Evolutionary conservation across 2,797 vertebrate genomes (phyloP).

Genomic region (Enteromius paludinosus): DNA sequence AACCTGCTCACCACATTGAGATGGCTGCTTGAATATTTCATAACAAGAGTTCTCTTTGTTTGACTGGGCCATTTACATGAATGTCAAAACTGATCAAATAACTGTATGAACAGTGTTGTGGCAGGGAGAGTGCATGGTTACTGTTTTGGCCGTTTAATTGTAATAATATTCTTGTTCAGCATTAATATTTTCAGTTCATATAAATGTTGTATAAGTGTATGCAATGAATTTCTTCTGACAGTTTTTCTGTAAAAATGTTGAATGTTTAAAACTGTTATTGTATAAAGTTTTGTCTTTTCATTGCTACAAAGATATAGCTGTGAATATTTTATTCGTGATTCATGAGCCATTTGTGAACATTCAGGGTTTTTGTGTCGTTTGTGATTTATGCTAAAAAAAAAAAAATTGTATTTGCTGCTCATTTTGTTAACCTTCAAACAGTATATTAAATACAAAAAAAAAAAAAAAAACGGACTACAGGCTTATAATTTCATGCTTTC

Average conservation of each 20-base stretch:
- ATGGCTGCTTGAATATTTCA: not conserved
- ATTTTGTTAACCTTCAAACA: slow-evolving; percentile 30
- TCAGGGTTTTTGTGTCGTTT: not conserved
- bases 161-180: slow-evolving; percentile 22
- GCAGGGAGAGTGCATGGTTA: not conserved
- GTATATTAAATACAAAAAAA: slow-evolving; percentile 20
- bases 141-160: not conserved
- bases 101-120: not conserved
- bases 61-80: slow-evolving; percentile 11
- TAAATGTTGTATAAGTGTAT: not conserved
- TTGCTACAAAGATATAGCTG: slow-evolving; percentile 21
- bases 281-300: not conserved
- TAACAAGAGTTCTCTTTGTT: slow-evolving; percentile 20
- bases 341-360: not conserved
- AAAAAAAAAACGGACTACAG: not conserved
- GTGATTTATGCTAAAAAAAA: slow-evolving; percentile 1
- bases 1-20: not conserved
- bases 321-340: not conserved
- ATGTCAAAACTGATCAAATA: slow-evolving; percentile 9
- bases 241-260: not conserved
- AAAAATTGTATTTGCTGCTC: slow-evolving; percentile 29
- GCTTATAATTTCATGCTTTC: not conserved
- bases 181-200: slow-evolving; percentile 23
- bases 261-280: not conserved
- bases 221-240: slow-evolving; percentile 18